Evolutionary conservation across 2,797 vertebrate genomes (phyloP).

Genomic region (Agapornis canus): DNA sequence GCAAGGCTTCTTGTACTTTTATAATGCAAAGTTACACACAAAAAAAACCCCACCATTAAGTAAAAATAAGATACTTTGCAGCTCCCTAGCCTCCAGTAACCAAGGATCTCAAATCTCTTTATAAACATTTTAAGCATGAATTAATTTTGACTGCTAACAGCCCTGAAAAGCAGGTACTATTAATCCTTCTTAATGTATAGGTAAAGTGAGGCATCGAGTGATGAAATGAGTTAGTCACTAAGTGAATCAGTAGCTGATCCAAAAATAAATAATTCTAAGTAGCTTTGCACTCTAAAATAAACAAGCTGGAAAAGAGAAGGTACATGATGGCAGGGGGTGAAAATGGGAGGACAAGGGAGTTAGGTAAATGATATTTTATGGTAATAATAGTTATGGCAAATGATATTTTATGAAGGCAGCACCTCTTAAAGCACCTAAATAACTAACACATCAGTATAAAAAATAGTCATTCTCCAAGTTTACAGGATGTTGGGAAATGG

Average conservation of each 20-base stretch:
- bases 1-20: slow-evolving; percentile 17
- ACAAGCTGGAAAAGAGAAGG: slow-evolving; percentile 23
- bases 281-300: slow-evolving; percentile 50
- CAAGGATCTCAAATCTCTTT: slow-evolving; percentile 58
- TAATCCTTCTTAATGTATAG: slow-evolving; percentile 68
- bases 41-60: not conserved
- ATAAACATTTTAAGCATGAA: slow-evolving; percentile 53
- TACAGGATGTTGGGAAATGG: not conserved
- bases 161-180: slow-evolving; percentile 53
- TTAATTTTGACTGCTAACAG: slow-evolving; percentile 51
- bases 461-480: not conserved
- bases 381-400: not conserved
- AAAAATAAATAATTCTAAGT: slow-evolving; percentile 65
- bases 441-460: not conserved
- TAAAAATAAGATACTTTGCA: slow-evolving; percentile 35
- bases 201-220: slow-evolving; percentile 58
- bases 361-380: not conserved
- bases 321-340: not conserved
- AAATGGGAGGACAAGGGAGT: not conserved
- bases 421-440: not conserved
- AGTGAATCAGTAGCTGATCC: slow-evolving; percentile 65
- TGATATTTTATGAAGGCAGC: not conserved
- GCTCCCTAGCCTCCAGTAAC: slow-evolving; percentile 40
- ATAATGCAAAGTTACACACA: not conserved
- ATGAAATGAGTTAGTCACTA: slow-evolving; percentile 59